Evolutionary conservation across 2,888 invertebrate species (phyloP), one percentile per base, ranked within the genome.

Genomic region (Miltochrista miniata): DNA sequence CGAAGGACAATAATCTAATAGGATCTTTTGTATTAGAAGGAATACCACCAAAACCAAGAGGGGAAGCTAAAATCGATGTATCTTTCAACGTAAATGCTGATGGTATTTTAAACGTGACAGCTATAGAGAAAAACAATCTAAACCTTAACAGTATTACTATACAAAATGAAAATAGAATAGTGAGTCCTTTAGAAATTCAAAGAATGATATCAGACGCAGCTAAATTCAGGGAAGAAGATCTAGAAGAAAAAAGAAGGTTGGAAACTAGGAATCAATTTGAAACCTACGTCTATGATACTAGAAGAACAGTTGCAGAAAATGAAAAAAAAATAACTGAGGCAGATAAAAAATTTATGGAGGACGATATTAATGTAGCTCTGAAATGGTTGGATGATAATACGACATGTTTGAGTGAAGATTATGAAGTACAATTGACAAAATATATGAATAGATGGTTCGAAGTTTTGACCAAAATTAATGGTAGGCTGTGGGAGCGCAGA

Each of bases 181-280:
- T 85, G 10, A 78, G 76, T 3, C 74, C 76, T 11, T 52, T 67
- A 0, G 81, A 87, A 10, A 80, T 88, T 7, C 60, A 48, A 0
- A 76, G 71, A 35, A 87, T 88, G 87, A 72, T 86, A 8, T 67
- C 72, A 0, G 81, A 86, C 14, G 87, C 87, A 0, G 63, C 74
- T 8, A 59, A 56, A 0, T 83, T 77, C 31, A 72, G 60, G 5
- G 76, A 81, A 41, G 81, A 86, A 33, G 88, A 89, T 34, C 71
- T 33, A 3, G 86, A 88, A 39, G 74, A 76, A 11, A 86, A 71
- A 54, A 53, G 51, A 1, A 69, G 82, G 8, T 63, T 88, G 2
- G 85, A 87, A 72, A 78, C 72, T 0, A 76, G 82, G 15, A 87
- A 89, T 34, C 83, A 85, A 37, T 35, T 88, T 15, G 88, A 89